Evolutionary conservation across 2,113 vertebrate species (phyloP), one percentile per base, ranked within the genome.

Genomic region (Labeo catla): DNA sequence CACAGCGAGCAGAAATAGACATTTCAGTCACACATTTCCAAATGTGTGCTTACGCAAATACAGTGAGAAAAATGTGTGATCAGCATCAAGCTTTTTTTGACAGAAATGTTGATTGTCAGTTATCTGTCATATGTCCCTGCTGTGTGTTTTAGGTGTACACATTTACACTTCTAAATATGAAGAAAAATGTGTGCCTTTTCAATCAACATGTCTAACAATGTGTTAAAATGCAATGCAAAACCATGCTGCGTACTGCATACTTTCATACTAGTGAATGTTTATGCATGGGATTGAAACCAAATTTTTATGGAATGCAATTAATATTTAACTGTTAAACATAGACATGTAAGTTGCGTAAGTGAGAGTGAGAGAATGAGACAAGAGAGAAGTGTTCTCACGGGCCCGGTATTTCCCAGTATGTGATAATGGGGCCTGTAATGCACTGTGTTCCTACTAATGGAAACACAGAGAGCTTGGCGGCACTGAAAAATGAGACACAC

Each of bases 401-500:
- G 74, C 4, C 61, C 23, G 49, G 43, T 79, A 59, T 50, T 70
- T 82, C 66, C 83, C 52, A 65, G 84, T 57, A 72, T 34, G 83
- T 87, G 84, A 66, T 89, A 89, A 87, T 84, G 73, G 83, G 84
- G 77, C 61, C 68, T 57, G 76, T 87, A 89, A 89, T 86, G 82
- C 43, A 78, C 49, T 57, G 63, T 86, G 87, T 86, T 86, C 76
- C 36, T 52, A 54, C 83, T 87, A 90, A 91, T 90, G 82, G 87
- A 88, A 91, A 86, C 47, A 84, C 45, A 73, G 59, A 73, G 68
- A 90, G 72, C 83, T 16, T 28, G 57, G 34, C 21, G 16, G 85
- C 34, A 28, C 70, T 73, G 76, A 84, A 34, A 83, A 83, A 86
- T 74, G 73, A 87, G 76, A 70, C 13, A 34, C 39, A 81, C 23